Conservation (phyloP, 1,140 invertebrate species). For the Prorops nasuta region DNA sequence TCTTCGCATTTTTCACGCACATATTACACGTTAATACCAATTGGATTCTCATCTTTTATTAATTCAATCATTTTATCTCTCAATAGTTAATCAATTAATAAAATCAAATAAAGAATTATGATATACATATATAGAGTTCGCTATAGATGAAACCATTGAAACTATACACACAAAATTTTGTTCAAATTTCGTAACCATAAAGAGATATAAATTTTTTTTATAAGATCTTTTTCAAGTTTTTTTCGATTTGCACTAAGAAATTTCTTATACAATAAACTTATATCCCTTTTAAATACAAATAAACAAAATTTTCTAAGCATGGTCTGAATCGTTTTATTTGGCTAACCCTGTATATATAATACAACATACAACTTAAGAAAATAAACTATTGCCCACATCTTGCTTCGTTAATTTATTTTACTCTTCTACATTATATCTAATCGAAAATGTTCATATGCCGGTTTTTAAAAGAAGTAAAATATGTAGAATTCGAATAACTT, state of each 20-base stretch:
- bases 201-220: constrained; percentile 14
- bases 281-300: constrained; percentile 13
- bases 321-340: no score
- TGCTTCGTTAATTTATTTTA: background rate
- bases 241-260: no score
- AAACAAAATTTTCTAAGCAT: no score
- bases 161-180: constrained; percentile 8
- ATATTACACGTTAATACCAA: constrained; percentile 23
- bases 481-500: constrained; percentile 11
- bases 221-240: no score
- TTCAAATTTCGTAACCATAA: constrained; percentile 15
- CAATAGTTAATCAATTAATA: no score
- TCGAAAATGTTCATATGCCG: constrained; percentile 1
- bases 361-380: constrained; percentile 28
- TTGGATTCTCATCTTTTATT: constrained; percentile 23
- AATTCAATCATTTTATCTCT: constrained; percentile 9
- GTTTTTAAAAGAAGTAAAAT: constrained; percentile 4
- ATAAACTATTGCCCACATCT: constrained; percentile 33
- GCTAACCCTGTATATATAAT: constrained; percentile 13
- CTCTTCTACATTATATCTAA: constrained; percentile 1
- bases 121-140: no score
- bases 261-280: constrained; percentile 14
- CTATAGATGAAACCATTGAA: no score
- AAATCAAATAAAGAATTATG: no score
- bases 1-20: constrained; percentile 34